phyloP scores from a whole-genome alignment of 2,888 invertebrate genomes.

The Spisula subtruncata region DNA sequence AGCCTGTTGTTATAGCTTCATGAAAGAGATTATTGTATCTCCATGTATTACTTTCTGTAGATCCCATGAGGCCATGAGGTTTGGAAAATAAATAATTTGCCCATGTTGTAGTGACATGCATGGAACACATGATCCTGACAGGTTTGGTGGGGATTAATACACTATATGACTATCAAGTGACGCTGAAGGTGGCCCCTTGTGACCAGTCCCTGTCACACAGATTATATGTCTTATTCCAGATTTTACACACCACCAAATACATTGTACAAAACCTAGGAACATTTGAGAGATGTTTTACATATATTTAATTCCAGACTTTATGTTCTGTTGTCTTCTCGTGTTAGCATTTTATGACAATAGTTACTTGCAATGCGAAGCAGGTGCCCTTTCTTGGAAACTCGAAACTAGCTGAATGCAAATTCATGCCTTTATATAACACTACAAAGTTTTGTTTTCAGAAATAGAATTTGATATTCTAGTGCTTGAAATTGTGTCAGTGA shows the following conservation, averaged over 20 bases:
- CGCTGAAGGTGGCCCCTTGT: background rate
- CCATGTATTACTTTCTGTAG: background rate
- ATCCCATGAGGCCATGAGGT: background rate
- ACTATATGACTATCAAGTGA: background rate
- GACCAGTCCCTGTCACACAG: background rate
- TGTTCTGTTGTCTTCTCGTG: background rate
- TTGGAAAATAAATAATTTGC: background rate
- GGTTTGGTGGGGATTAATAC: background rate
- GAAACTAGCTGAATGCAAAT: no score
- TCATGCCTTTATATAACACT: no score
- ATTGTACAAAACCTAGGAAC: background rate
- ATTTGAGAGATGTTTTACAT: slow-evolving; percentile 15
- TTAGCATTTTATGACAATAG: background rate
- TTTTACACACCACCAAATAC: background rate
- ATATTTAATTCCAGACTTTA: background rate
- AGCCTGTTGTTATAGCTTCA: background rate
- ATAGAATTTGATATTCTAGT: no score
- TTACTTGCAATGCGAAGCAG: background rate
- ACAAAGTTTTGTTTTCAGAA: no score
- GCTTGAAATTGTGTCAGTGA: no score
- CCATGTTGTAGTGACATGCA: slow-evolving; percentile 20
- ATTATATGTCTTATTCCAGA: slow-evolving; percentile 9
- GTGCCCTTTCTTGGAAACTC: background rate
- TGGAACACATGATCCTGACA: background rate
- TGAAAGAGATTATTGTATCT: background rate